Percentiles rank a stretch among this genome's conserved stretches.
Evolutionary conservation across 2,888 invertebrate species (phyloP).

Genomic region (Phalera bucephala): DNA sequence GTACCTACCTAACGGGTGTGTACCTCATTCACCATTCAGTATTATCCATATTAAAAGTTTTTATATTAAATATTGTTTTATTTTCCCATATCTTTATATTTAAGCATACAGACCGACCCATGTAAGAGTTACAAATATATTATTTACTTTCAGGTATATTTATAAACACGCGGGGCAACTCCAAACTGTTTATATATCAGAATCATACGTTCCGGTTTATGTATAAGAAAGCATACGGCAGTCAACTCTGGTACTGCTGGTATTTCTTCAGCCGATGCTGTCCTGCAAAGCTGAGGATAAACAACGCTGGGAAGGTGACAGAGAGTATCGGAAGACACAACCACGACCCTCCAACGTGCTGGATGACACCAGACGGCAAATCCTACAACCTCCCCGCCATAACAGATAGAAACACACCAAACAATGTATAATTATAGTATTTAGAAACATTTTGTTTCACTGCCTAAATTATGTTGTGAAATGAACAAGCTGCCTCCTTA

Average conservation of each 20-base stretch:
- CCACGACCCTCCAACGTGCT: slow-evolving; percentile 76
- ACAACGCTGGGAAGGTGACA: slow-evolving; percentile 72
- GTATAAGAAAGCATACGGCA: slow-evolving; percentile 80
- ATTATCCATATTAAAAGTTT: background rate
- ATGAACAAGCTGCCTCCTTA: slow-evolving; percentile 43
- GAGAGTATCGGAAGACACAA: slow-evolving; percentile 75
- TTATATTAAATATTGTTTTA: slow-evolving; percentile 37
- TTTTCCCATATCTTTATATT: slow-evolving; percentile 40
- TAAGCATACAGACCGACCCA: slow-evolving; percentile 1
- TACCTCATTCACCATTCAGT: too few relatives aligned
- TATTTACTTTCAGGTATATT: slow-evolving; percentile 70
- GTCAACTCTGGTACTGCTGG: slow-evolving; percentile 79
- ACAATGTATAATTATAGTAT: slow-evolving; percentile 39
- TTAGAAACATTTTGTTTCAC: slow-evolving; percentile 31
- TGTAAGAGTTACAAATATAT: slow-evolving; percentile 19
- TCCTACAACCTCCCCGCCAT: slow-evolving; percentile 70
- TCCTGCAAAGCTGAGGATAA: slow-evolving; percentile 72
- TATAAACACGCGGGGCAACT: slow-evolving; percentile 77
- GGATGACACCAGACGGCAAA: slow-evolving; percentile 79
- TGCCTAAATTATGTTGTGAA: slow-evolving; percentile 34
- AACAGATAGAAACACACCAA: slow-evolving; percentile 53
- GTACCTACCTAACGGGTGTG: too few relatives aligned
- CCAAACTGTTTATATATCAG: slow-evolving; percentile 76
- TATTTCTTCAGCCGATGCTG: slow-evolving; percentile 78
- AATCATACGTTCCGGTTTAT: slow-evolving; percentile 79